These are phyloP conservation scores for Phasianus colchicus DNA, from an alignment of 2,113 vertebrate species.

Conservation along the genomic window DNA sequence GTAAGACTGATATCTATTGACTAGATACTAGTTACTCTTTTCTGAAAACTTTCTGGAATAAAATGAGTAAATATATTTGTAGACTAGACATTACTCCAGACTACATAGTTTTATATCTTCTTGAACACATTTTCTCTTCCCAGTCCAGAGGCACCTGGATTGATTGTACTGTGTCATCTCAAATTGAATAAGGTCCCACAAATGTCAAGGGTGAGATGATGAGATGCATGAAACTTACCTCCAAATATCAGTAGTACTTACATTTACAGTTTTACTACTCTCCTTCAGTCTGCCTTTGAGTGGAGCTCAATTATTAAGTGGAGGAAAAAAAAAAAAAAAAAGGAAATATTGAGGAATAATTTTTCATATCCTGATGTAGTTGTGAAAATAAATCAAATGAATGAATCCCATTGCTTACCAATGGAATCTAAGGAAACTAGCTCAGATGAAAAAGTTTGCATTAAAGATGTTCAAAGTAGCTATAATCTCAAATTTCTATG, in stretches of 20 bases:
- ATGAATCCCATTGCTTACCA: not conserved
- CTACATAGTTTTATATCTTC: not conserved
- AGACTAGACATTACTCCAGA: not conserved
- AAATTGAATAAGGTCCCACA: not conserved
- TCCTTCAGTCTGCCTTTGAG: not conserved
- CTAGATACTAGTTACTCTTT: not conserved
- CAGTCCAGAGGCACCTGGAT: not conserved
- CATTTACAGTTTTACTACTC: not conserved
- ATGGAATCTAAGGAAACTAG: not conserved
- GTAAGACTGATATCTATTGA: not conserved
- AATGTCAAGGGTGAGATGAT: not conserved
- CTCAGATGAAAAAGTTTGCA: not conserved
- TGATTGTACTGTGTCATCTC: not conserved
- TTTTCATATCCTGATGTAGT: not conserved
- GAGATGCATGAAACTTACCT: not conserved
- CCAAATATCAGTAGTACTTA: not conserved
- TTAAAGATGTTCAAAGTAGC: not conserved
- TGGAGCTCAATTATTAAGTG: not conserved
- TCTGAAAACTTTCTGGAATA: not conserved
- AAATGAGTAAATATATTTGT: not conserved
- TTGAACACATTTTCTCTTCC: not conserved
- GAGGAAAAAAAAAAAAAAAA: not conserved
- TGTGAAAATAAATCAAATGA: not conserved
- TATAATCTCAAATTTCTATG: not conserved
- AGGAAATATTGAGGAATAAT: not conserved